phyloP scores from a whole-genome alignment of 2,113 vertebrate species.

The Antennarius striatus region DNA sequence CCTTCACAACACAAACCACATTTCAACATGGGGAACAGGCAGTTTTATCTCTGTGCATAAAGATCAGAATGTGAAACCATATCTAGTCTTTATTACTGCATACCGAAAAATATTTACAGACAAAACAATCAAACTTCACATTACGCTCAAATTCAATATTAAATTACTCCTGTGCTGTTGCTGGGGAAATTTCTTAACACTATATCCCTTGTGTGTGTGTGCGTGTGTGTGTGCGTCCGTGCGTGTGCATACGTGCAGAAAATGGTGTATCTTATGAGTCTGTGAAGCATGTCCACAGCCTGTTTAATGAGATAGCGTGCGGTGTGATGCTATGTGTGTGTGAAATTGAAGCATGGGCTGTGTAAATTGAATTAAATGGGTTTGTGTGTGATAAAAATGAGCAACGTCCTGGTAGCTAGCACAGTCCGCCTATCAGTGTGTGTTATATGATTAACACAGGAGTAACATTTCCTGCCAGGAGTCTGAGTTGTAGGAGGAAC shows the following conservation, averaged over 20 bases:
- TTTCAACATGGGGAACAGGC: background rate
- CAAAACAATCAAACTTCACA: slow-evolving; percentile 26
- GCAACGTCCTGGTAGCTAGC: slow-evolving; percentile 23
- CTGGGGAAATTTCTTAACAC: slow-evolving; percentile 48
- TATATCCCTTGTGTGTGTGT: slow-evolving; percentile 17
- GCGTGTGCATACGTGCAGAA: slow-evolving; percentile 28
- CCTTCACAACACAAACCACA: background rate
- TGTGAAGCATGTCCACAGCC: slow-evolving; percentile 56
- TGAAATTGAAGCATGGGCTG: slow-evolving; percentile 55
- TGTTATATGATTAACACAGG: slow-evolving; percentile 44
- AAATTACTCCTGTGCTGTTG: slow-evolving; percentile 39
- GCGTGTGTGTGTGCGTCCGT: slow-evolving; percentile 15
- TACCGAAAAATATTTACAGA: slow-evolving; percentile 24
- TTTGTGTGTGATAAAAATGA: slow-evolving; percentile 57
- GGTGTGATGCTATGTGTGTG: slow-evolving; percentile 63
- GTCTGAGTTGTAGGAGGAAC: slow-evolving; percentile 21
- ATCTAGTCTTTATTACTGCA: slow-evolving; percentile 11
- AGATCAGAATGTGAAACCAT: slow-evolving; percentile 14
- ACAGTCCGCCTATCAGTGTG: slow-evolving; percentile 18
- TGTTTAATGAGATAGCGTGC: slow-evolving; percentile 70
- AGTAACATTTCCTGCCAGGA: slow-evolving; percentile 33
- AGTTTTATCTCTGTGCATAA: slow-evolving; percentile 4
- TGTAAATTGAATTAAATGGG: slow-evolving; percentile 70
- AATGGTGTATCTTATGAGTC: slow-evolving; percentile 47
- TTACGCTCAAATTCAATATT: slow-evolving; percentile 31